Conservation (phyloP, 2,797 vertebrate genomes). For the Brotula barbata region DNA sequence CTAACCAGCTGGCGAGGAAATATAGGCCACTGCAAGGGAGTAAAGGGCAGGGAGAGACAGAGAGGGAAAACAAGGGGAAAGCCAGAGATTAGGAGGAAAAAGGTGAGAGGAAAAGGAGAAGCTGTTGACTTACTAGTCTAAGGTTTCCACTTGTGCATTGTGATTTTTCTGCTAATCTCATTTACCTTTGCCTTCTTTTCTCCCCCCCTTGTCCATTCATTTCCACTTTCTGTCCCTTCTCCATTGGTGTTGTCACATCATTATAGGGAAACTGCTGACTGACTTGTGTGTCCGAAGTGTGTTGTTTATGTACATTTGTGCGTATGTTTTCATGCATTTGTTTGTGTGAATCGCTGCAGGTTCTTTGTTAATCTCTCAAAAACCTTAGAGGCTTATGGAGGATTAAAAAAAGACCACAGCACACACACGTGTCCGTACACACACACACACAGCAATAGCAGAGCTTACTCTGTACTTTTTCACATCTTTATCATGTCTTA, state of each 20-base stretch:
- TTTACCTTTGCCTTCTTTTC: background rate
- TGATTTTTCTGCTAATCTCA: background rate
- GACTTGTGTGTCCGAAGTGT: background rate
- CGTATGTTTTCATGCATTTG: slow-evolving; percentile 4
- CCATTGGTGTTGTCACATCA: slow-evolving; percentile 15
- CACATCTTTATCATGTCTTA: no score
- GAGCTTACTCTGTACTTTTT: no score
- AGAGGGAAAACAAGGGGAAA: background rate
- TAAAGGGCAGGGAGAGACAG: slow-evolving; percentile 27
- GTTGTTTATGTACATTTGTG: slow-evolving; percentile 12
- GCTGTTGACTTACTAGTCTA: slow-evolving; percentile 17
- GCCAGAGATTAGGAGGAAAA: background rate
- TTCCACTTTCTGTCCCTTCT: slow-evolving; percentile 28
- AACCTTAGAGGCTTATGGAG: slow-evolving; percentile 27
- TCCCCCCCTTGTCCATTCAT: slow-evolving; percentile 8
- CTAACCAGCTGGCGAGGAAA: slow-evolving; percentile 59
- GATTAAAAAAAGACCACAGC: slow-evolving; percentile 9
- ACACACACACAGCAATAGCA: background rate
- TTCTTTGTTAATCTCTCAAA: slow-evolving; percentile 39
- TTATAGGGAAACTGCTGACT: background rate
- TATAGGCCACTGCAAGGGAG: slow-evolving; percentile 43
- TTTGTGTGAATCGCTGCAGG: slow-evolving; percentile 6
- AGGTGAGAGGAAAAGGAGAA: background rate
- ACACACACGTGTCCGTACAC: slow-evolving; percentile 3
- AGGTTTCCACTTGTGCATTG: slow-evolving; percentile 11